phyloP scores from a whole-genome alignment of 2,888 invertebrate species.

The Dasypogon diadema region DNA sequence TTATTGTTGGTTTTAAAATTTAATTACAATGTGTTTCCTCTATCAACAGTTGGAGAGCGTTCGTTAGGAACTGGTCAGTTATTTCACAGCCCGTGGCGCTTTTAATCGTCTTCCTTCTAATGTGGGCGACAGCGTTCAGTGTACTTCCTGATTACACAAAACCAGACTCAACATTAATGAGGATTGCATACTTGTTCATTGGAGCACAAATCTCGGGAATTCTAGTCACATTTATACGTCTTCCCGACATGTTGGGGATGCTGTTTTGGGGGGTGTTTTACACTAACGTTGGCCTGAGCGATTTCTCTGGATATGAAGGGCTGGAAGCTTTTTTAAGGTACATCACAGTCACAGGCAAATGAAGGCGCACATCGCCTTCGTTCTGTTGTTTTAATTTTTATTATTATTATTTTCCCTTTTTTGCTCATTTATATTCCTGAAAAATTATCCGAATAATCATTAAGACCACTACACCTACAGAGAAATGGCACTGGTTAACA shows the following conservation, averaged over 20 bases:
- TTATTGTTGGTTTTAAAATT: background rate
- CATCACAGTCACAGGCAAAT: constrained; percentile 52
- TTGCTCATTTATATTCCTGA: background rate
- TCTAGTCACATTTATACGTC: constrained; percentile 62
- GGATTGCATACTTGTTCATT: constrained; percentile 65
- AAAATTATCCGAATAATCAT: background rate
- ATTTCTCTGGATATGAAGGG: constrained; percentile 68
- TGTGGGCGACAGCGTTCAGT: constrained; percentile 67
- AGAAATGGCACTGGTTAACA: constrained; percentile 74
- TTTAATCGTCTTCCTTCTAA: constrained; percentile 63
- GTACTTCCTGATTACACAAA: constrained; percentile 64
- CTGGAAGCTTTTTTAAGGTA: constrained; percentile 71
- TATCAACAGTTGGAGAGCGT: constrained; percentile 64
- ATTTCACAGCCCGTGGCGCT: constrained; percentile 66
- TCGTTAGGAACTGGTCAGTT: constrained; percentile 63
- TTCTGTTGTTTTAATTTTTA: constrained; percentile 22
- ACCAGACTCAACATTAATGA: constrained; percentile 65
- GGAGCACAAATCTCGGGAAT: constrained; percentile 66
- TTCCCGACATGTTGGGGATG: constrained; percentile 75
- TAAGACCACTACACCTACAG: constrained; percentile 64
- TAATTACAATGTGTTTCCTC: constrained; percentile 4
- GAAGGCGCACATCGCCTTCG: background rate
- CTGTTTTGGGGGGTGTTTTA: constrained; percentile 72
- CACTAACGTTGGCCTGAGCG: constrained; percentile 69
- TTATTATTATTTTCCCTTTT: background rate